phyloP scores from a whole-genome alignment of 2,888 invertebrate genomes.

The Lydus trimaculatus region DNA sequence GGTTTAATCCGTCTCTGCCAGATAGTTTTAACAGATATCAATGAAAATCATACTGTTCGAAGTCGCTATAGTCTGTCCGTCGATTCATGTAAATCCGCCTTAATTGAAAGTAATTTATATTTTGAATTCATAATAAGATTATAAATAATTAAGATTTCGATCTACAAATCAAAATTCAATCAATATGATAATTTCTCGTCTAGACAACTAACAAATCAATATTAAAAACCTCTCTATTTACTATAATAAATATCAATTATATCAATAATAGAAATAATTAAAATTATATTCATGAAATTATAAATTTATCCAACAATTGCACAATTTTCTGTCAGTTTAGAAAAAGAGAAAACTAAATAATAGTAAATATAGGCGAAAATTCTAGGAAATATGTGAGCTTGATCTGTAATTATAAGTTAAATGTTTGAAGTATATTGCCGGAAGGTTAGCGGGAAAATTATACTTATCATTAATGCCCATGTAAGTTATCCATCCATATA shows the following conservation, averaged over 20 bases:
- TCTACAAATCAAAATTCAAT: conserved; percentile 8
- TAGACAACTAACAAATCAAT: conserved; percentile 9
- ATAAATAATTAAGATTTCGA: not conserved
- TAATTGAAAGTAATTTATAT: not conserved
- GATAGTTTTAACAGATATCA: too few relatives aligned
- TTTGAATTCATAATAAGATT: not conserved
- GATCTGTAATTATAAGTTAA: conserved; percentile 1
- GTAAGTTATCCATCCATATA: not conserved
- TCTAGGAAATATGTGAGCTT: not conserved
- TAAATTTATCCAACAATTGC: not conserved
- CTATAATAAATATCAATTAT: not conserved
- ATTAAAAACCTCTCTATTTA: not conserved
- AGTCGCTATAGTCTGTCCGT: not conserved
- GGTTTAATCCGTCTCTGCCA: too few relatives aligned
- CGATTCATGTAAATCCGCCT: not conserved
- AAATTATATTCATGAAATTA: not conserved
- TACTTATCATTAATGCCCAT: not conserved
- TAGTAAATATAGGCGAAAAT: not conserved
- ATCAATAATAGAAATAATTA: not conserved
- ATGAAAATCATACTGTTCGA: too few relatives aligned
- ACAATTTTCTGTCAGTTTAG: not conserved
- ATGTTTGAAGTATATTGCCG: not conserved
- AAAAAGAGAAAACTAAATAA: not conserved
- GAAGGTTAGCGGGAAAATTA: not conserved
- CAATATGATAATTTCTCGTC: conserved; percentile 2